Percentiles rank a stretch among this genome's conserved stretches.
These are phyloP conservation scores for Muscina levida DNA, from an alignment of 2,888 invertebrate species.

Conservation along the genomic window DNA sequence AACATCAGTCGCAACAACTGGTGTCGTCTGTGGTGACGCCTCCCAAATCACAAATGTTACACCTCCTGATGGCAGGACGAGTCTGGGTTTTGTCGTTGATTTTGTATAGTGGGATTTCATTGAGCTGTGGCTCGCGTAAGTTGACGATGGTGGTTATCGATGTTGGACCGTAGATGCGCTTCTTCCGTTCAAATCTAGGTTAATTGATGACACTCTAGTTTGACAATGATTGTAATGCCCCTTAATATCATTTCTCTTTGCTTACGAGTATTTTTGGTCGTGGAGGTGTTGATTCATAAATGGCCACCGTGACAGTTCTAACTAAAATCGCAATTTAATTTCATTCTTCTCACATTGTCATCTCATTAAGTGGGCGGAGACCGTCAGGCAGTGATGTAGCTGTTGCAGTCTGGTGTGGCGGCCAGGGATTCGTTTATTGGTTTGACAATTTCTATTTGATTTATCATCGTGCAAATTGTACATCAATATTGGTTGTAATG, in stretches of 20 bases:
- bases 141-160: not conserved
- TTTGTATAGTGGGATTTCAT: not conserved
- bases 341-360: not conserved
- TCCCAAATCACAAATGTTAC: slow-evolving; percentile 51
- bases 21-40: slow-evolving; percentile 26
- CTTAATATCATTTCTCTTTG: not conserved
- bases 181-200: slow-evolving; percentile 38
- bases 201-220: slow-evolving; percentile 51
- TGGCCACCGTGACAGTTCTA: not conserved
- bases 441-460: not conserved
- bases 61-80: not conserved
- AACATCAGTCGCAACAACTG: too few relatives aligned
- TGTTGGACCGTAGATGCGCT: not conserved
- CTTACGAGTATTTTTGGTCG: not conserved
- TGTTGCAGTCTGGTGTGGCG: slow-evolving; percentile 1
- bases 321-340: not conserved
- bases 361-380: too few relatives aligned
- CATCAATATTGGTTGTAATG: too few relatives aligned
- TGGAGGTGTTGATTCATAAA: slow-evolving; percentile 34
- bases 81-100: not conserved
- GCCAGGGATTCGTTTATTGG: not conserved
- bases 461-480: too few relatives aligned
- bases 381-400: too few relatives aligned
- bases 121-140: not conserved
- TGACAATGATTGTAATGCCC: slow-evolving; percentile 6